Conservation (phyloP, 1,140 invertebrate genomes). For the Scaptomyza hsui region DNA sequence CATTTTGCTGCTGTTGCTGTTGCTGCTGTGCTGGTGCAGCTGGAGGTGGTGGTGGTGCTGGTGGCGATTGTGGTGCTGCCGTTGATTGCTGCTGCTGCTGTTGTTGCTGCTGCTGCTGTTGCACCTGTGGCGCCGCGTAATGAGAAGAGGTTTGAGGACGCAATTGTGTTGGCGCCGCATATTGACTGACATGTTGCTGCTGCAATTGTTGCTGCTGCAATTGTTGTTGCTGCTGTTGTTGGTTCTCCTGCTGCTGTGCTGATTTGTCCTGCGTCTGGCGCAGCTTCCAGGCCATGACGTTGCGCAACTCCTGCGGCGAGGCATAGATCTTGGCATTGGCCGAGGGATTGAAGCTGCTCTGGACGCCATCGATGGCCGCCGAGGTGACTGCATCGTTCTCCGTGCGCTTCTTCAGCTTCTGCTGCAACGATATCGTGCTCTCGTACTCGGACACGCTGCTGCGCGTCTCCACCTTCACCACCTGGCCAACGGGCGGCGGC, state of each 20-base stretch:
- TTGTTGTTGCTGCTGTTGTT: conserved; percentile 85
- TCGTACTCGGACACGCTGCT: conserved; percentile 81
- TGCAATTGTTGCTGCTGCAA: conserved; percentile 94
- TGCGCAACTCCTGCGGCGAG: conserved; percentile 92
- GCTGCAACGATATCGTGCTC: conserved; percentile 80
- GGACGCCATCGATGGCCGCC: conserved; percentile 84
- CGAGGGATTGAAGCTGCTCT: conserved; percentile 93
- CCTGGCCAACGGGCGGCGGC: conserved; percentile 89
- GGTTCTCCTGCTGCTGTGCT: conserved; percentile 5
- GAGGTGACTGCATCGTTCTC: conserved; percentile 77
- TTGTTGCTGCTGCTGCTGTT: conserved; percentile 37
- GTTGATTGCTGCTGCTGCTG: conserved; percentile 27
- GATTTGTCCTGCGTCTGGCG: conserved; percentile 68
- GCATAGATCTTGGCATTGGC: conserved; percentile 94
- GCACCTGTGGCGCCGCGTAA: conserved; percentile 70
- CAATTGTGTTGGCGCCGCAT: conserved; percentile 51
- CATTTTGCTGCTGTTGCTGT: conserved; percentile 87
- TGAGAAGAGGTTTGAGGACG: conserved; percentile 47
- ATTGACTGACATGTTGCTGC: conserved; percentile 85
- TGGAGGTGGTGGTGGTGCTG: conserved; percentile 84
- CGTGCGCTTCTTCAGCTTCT: conserved; percentile 73
- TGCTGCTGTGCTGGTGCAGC: conserved; percentile 92
- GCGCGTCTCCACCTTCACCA: conserved; percentile 89
- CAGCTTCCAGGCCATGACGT: conserved; percentile 89
- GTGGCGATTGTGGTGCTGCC: conserved; percentile 45